Evolutionary conservation across 1,140 invertebrate genomes (phyloP), one percentile per base, ranked within the genome.

Genomic region (Halictus rubicundus): DNA sequence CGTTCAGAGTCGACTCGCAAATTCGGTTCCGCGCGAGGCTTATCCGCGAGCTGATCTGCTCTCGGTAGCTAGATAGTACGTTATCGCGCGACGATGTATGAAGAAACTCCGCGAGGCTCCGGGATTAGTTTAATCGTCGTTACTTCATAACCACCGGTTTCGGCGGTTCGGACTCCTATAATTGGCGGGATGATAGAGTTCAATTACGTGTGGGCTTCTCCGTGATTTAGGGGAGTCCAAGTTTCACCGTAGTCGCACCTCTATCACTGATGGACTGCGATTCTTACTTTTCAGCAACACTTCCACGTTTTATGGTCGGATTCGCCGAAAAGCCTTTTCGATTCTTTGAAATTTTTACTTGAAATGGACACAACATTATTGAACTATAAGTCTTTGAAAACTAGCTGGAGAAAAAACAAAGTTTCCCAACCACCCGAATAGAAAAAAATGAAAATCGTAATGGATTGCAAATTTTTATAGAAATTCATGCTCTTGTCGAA

Each of bases 41-140:
- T 83, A 82, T 83, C 73, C 68, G 39, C 54, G 7, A 61, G 72
- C 23, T 27, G 73, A 81, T 82, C 74, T 73, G 3, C n/a, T 39
- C 54, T 5, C 0, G 52, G n/a, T n/a, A 21, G 52, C 7, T 42
- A 42, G 42, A 3, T 46, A 42, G 39, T 57, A 23, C 57, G 73
- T 77, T 83, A 83, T 82, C 68, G 39, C 39, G 12, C 32, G 32
- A 42, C 14, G 61, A 60, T 70, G 70, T 68, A 82, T 59, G 54
- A 71, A 78, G 61, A 64, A 65, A 23, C 27, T 61, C 60, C 25
- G 6, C 10, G 5, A 19, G 60, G 7, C 7, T 57, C 66, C 23
- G 25, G 27, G 68, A 78, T 83, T 78, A 78, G 57, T 82, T 83
- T 82, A 81, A 83, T 78, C 57, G 72, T 57, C 57, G 52, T 57